phyloP scores from a whole-genome alignment of 2,113 vertebrate genomes.

The Paramisgurnus dabryanus region DNA sequence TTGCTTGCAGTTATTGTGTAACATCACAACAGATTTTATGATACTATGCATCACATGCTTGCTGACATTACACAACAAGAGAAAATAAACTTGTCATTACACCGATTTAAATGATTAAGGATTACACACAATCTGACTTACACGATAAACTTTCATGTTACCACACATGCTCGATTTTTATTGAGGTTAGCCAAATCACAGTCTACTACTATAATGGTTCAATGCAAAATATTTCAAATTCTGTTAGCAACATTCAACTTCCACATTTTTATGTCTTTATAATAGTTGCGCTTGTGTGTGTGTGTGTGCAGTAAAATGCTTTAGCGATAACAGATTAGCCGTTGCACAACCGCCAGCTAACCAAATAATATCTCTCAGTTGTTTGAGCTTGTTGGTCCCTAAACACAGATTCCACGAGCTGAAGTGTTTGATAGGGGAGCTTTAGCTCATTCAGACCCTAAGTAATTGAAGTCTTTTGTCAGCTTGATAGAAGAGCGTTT shows the following conservation, averaged over 20 bases:
- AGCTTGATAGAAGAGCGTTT: conserved; percentile 48
- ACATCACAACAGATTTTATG: not conserved
- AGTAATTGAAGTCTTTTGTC: conserved; percentile 14
- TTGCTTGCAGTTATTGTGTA: conserved; percentile 39
- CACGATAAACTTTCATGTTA: no score
- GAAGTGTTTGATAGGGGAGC: conserved; percentile 10
- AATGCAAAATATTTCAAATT: not conserved
- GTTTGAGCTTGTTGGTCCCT: conserved; percentile 41
- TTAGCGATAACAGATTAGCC: conserved; percentile 37
- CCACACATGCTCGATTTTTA: no score
- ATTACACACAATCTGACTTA: no score
- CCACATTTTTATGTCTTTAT: conserved; percentile 38
- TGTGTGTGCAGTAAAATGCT: conserved; percentile 38
- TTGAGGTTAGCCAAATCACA: no score
- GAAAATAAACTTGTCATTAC: no score
- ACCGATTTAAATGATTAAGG: no score
- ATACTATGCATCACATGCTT: no score
- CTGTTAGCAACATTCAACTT: conserved; percentile 1
- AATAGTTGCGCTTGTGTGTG: conserved; percentile 39
- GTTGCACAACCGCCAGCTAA: conserved; percentile 64
- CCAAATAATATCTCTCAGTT: conserved; percentile 53
- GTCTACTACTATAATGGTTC: not conserved
- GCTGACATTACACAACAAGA: no score
- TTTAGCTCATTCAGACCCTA: not conserved
- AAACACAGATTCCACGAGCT: not conserved